Base-by-base conservation (phyloP, 2,797 vertebrate genomes). In the Varecia variegata region DNA sequence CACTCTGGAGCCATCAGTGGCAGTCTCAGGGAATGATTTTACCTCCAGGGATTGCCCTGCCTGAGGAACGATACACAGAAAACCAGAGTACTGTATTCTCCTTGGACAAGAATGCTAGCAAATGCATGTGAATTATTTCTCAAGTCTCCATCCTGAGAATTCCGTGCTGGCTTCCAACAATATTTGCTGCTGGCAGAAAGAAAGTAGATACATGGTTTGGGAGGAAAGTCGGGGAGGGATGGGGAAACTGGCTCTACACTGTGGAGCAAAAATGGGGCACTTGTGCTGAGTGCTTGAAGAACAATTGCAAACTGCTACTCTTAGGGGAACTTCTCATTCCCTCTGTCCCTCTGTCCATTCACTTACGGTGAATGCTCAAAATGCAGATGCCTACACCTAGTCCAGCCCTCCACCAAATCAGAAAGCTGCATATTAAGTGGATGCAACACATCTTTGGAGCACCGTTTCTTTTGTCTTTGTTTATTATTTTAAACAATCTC, bases 11-110 rank as follows among this genome's bases (percentile, higher is more conserved):
- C 54, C 83, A 47, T 88, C 52, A 79, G 82, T 81, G 47, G 32
- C 32, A 23, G 30, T 85, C 70, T 88, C n/a, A 86, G 79, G 74
- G 94, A 95, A 94, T 92, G n/a, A 95, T 73, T 62, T 94, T 58
- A 50, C 54, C 88, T 70, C 60, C 47, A 89, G 95, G 82, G 94
- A 91, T 40, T 7, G 0, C 70, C 91, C 82, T 92, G 54, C 27
- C 70, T 74, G 77, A 94, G 21, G 50, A 93, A 62, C 30, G 76
- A 60, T 40, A 43, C 65, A 76, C 73, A 90, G 77, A 73, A 94
- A 88, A 54, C 5, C 76, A 70, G 32, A 25, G 45, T 52, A 92
- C 4, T 35, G 2, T 86, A 38, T 94, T 92, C 73, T 86, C 68
- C 58, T 47, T 83, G 54, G 92, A 43, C 68, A 93, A 68, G 85